Percentiles rank a stretch among this genome's conserved stretches.
Conservation (phyloP, 1,140 invertebrate species). For the Drosophila neocordata region DNA sequence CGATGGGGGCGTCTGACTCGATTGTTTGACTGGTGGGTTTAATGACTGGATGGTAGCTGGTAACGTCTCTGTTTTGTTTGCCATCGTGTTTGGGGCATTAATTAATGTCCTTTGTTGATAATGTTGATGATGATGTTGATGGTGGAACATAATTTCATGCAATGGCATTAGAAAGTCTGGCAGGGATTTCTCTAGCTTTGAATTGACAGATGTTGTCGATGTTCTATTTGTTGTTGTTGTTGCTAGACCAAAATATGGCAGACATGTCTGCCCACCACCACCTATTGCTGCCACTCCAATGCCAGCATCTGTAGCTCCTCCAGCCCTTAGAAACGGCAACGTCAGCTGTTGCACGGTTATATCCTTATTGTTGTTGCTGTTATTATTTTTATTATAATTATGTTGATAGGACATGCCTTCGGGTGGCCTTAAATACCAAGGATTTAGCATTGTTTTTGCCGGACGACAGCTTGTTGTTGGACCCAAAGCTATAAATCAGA, state of each 20-base stretch:
- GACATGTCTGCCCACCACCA: slow-evolving; percentile 56
- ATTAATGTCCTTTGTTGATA: slow-evolving; percentile 67
- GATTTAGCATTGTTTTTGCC: slow-evolving; percentile 63
- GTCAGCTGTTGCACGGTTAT: slow-evolving; percentile 37
- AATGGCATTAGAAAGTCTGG: slow-evolving; percentile 74
- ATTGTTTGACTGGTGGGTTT: slow-evolving; percentile 51
- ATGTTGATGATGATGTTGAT: slow-evolving; percentile 56
- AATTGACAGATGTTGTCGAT: slow-evolving; percentile 51
- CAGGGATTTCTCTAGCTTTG: slow-evolving; percentile 67
- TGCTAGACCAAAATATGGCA: slow-evolving; percentile 70
- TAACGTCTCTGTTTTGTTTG: slow-evolving; percentile 21
- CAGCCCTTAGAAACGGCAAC: slow-evolving; percentile 27
- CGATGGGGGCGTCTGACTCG: slow-evolving; percentile 41
- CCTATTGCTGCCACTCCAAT: not conserved
- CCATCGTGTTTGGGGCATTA: slow-evolving; percentile 39
- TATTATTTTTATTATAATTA: slow-evolving; percentile 38
- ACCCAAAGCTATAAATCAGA: slow-evolving; percentile 65
- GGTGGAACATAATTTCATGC: slow-evolving; percentile 76
- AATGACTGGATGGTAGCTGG: slow-evolving; percentile 59
- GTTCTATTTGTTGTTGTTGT: slow-evolving; percentile 11
- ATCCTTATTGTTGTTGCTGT: slow-evolving; percentile 33
- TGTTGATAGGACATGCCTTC: slow-evolving; percentile 68
- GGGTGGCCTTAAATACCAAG: slow-evolving; percentile 67
- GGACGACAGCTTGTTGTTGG: slow-evolving; percentile 64
- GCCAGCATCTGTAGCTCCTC: not conserved